Conservation (phyloP, 2,888 invertebrate genomes). For the Tricholauxania praeusta region DNA sequence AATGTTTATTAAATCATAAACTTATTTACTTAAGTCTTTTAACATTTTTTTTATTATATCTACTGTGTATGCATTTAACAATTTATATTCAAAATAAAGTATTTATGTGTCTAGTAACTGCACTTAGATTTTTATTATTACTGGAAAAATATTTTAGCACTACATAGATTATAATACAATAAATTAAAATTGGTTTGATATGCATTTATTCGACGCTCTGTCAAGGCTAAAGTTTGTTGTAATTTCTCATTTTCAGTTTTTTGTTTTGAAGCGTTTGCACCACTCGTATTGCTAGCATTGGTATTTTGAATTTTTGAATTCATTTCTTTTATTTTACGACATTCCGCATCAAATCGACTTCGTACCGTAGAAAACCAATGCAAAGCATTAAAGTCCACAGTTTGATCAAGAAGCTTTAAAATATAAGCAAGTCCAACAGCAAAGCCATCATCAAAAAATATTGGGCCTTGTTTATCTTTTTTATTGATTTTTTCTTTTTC, state of each 20-base stretch:
- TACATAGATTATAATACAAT: conserved; percentile 90
- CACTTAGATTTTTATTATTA: conserved; percentile 51
- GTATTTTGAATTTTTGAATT: conserved; percentile 78
- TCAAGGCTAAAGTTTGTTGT: conserved; percentile 91
- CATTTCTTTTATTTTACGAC: conserved; percentile 69
- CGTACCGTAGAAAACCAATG: conserved; percentile 95
- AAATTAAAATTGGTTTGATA: conserved; percentile 89
- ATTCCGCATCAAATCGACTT: conserved; percentile 78
- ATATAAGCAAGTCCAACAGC: conserved; percentile 96
- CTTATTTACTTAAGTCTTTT: not conserved
- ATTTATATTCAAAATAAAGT: too few species aligned
- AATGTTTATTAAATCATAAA: too few species aligned
- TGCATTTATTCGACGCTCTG: conserved; percentile 85
- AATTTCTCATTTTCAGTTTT: conserved; percentile 77
- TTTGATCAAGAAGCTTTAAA: conserved; percentile 89
- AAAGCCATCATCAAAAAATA: conserved; percentile 98
- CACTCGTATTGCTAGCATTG: conserved; percentile 63
- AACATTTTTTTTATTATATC: not conserved
- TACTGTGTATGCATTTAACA: not conserved
- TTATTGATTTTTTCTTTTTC: conserved; percentile 94
- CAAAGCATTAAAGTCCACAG: conserved; percentile 87
- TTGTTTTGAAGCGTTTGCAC: conserved; percentile 42
- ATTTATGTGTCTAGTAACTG: not conserved
- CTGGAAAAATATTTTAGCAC: conserved; percentile 95
- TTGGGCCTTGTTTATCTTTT: conserved; percentile 78